Percentiles rank a stretch among this genome's conserved stretches.
These are phyloP conservation scores for Pinna nobilis DNA, from an alignment of 1,140 invertebrate species.

Conservation along the genomic window DNA sequence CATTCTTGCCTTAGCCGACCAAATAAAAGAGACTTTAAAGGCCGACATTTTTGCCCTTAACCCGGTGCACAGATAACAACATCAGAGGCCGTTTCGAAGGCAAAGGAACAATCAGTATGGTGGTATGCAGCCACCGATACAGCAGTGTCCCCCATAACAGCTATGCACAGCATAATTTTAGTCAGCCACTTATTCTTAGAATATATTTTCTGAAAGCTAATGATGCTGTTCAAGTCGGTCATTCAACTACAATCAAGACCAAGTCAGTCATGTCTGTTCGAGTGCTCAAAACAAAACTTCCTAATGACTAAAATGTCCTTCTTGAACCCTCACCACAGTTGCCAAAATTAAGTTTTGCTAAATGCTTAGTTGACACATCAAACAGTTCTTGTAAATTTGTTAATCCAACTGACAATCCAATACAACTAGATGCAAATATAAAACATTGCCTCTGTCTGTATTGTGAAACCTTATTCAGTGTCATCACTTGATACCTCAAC, in stretches of 20 bases:
- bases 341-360: constrained; percentile 21
- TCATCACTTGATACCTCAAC: not conserved
- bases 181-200: constrained; percentile 33
- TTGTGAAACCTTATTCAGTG: not conserved
- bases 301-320: not conserved
- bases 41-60: not conserved
- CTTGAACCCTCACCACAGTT: constrained; percentile 22
- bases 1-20: not conserved
- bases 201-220: constrained; percentile 22
- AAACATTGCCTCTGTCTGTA: constrained; percentile 13
- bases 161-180: not conserved
- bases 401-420: constrained; percentile 26
- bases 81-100: not conserved
- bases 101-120: no score
- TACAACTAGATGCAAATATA: constrained; percentile 15
- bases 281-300: constrained; percentile 6
- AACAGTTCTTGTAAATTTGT: not conserved
- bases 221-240: constrained; percentile 2
- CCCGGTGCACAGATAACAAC: not conserved
- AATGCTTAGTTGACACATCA: constrained; percentile 15
- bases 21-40: not conserved
- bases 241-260: not conserved
- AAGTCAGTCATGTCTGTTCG: not conserved
- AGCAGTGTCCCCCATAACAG: not conserved
- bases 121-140: no score